Evolutionary conservation across 2,113 vertebrate genomes (phyloP), one percentile per base, ranked within the genome.

Genomic region (Hystrix brachyura): DNA sequence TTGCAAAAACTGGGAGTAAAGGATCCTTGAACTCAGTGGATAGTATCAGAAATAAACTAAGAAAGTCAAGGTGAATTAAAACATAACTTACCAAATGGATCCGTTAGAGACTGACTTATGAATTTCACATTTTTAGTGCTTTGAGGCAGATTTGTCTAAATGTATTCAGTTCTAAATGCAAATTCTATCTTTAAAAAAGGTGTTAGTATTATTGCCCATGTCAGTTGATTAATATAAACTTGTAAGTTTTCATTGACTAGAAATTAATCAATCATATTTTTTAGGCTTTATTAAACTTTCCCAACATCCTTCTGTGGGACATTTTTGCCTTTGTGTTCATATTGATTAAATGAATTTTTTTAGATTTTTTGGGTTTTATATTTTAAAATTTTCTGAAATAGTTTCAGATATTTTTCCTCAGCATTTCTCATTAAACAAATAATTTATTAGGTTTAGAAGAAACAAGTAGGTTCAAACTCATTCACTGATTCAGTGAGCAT

Each of bases 11-110:
- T 48, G 19, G 53, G 25, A 84, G 59, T n/a, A 60, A 93, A 43
- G 32, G 57, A 87, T 93, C 32, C 74, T 89, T 95, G 67, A 76
- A 59, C 89, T 87, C 14, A 91, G 59, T 18, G 94, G 81, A 15
- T 83, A 51, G 23, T 79, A 1, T 76, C 95, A 86, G 62, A 95
- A 97, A 71, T 91, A 92, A 97, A 91, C n/a, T 32, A 80, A 81
- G 32, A 92, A 90, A 86, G 34, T 79, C 21, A 88, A 83, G 60
- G 4, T 93, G 62, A 94, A 91, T 86, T 69, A 83, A 95, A 93
- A 21, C 34, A 88, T 69, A 53, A 4, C 23, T 78, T 83, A 82
- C 8, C 5, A 78, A 27, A 14, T n/a, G 38, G 38, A 59, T 76
- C 19, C 90, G 3, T 19, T 93, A 90, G 79, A 84, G 74, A 67